Evolutionary conservation across 2,113 vertebrate genomes (phyloP).

Genomic region (Brachypteracias leptosomus): DNA sequence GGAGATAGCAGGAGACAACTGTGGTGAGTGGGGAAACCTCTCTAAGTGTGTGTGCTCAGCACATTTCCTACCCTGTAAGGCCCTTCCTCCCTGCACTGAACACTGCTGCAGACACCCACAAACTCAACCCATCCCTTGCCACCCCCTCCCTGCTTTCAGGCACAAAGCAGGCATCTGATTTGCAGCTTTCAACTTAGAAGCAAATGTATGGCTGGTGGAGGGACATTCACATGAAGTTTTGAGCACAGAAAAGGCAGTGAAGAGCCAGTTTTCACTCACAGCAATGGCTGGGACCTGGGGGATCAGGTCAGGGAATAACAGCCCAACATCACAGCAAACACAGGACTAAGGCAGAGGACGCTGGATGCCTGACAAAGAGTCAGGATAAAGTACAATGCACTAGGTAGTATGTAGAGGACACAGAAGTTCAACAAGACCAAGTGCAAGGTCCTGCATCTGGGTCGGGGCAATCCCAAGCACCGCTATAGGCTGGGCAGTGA

Average conservation of each 20-base stretch:
- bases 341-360: rapidly evolving
- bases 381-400: rapidly evolving
- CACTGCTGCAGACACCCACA: background rate
- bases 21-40: background rate
- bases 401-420: rapidly evolving
- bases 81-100: background rate
- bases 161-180: background rate
- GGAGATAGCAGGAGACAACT: background rate
- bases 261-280: background rate
- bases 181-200: background rate
- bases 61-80: background rate
- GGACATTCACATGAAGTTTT: background rate
- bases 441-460: no score
- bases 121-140: background rate
- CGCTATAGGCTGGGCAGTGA: no score
- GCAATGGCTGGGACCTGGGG: background rate
- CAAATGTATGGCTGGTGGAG: background rate
- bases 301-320: background rate
- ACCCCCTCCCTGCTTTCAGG: background rate
- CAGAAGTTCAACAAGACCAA: no score
- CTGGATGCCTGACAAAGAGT: background rate
- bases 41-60: background rate
- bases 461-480: no score
- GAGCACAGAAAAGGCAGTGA: background rate
- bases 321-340: background rate